These are phyloP conservation scores for Callinectes sapidus DNA, from an alignment of 2,888 invertebrate genomes.

Conservation along the genomic window DNA sequence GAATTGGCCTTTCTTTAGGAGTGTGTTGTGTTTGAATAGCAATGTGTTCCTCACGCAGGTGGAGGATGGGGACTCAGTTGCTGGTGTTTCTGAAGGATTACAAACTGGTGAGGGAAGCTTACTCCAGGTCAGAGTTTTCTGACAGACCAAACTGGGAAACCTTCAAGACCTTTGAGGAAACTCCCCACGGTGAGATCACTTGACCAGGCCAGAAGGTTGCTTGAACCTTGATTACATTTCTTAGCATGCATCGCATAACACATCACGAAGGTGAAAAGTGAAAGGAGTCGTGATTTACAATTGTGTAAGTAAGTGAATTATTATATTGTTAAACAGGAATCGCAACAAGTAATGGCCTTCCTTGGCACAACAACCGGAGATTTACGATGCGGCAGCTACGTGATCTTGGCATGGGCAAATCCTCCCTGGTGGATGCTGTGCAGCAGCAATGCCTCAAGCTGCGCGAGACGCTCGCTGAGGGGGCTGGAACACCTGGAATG, in stretches of 20 bases:
- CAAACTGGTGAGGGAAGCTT: constrained; percentile 35
- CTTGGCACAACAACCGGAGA: constrained; percentile 55
- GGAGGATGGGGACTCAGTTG: constrained; percentile 50
- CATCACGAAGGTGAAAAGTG: background rate
- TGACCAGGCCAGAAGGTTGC: background rate
- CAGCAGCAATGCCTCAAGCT: constrained; percentile 28
- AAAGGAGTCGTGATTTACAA: background rate
- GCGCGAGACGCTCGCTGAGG: constrained; percentile 23
- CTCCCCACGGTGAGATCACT: constrained; percentile 29
- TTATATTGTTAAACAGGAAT: constrained; percentile 35
- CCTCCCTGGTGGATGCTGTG: constrained; percentile 2
- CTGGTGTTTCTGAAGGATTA: constrained; percentile 44
- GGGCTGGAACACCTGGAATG: background rate
- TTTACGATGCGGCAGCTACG: constrained; percentile 54
- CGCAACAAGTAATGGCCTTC: background rate
- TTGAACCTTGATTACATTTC: background rate
- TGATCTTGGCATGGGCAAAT: constrained; percentile 63
- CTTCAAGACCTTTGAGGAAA: constrained; percentile 27
- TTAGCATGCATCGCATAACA: background rate
- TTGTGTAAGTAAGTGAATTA: background rate
- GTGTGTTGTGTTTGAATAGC: background rate
- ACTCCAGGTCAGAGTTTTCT: background rate
- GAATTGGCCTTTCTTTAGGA: background rate
- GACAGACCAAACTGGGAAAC: constrained; percentile 42
- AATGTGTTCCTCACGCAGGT: constrained; percentile 21